phyloP scores from a whole-genome alignment of 1,140 invertebrate genomes.

The Anagrus nilaparvatae region DNA sequence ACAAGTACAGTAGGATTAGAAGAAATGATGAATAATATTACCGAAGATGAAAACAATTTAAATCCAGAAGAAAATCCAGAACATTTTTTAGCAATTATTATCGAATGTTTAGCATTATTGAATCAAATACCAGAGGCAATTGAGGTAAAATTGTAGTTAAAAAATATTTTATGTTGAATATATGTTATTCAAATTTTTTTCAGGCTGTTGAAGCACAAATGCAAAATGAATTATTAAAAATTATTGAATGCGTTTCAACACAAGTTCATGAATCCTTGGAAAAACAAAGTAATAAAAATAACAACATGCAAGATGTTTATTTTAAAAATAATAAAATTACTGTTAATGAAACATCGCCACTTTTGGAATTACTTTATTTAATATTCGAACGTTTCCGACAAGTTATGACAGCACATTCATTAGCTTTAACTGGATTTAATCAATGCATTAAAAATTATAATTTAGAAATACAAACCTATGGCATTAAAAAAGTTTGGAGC shows the following conservation, averaged over 20 bases:
- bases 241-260: conserved; percentile 66
- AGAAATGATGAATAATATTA: conserved; percentile 38
- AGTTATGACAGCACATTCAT: conserved; percentile 58
- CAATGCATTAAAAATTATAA: conserved; percentile 47
- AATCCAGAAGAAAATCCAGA: conserved; percentile 60
- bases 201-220: conserved; percentile 71
- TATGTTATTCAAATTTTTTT: conserved; percentile 20
- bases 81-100: conserved; percentile 68
- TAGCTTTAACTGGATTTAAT: conserved; percentile 52
- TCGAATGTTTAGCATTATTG: conserved; percentile 77
- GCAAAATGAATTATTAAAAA: conserved; percentile 65
- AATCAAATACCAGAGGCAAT: conserved; percentile 76
- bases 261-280: conserved; percentile 52
- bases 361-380: conserved; percentile 50
- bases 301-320: conserved; percentile 7
- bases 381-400: conserved; percentile 66
- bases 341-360: conserved; percentile 23
- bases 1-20: conserved; percentile 18
- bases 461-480: conserved; percentile 52
- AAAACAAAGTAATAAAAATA: conserved; percentile 16
- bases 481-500: conserved; percentile 77
- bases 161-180: conserved; percentile 1
- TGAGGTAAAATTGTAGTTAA: conserved; percentile 45
- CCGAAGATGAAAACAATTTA: conserved; percentile 51
- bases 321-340: conserved; percentile 16